Conservation (phyloP, 2,113 vertebrate genomes). For the Chrysochloris asiatica region DNA sequence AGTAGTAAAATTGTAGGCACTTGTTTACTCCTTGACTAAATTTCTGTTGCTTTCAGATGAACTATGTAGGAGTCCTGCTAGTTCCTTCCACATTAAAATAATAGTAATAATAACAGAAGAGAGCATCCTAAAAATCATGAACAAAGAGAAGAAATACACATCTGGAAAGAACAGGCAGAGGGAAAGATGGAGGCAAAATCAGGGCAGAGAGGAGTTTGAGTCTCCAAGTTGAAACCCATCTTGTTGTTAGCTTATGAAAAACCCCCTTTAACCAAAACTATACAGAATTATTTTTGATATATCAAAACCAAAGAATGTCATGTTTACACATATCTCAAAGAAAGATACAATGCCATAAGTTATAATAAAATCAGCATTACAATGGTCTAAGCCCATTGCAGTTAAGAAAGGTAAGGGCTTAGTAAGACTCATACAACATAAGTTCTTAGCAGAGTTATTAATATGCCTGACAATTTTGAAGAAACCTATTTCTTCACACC, state of each 20-base stretch:
- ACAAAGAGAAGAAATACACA: constrained; percentile 29
- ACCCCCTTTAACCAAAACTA: neutral
- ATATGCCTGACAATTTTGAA: neutral
- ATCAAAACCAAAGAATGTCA: neutral
- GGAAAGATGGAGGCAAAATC: neutral
- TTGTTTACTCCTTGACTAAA: constrained; percentile 52
- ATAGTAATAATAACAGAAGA: constrained; percentile 40
- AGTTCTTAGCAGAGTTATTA: neutral
- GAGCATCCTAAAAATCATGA: neutral
- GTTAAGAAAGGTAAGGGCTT: neutral
- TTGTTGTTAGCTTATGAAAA: neutral
- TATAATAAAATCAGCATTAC: neutral
- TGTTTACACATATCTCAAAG: neutral
- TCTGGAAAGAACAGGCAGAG: neutral
- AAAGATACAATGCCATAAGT: neutral
- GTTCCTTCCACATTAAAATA: constrained; percentile 46
- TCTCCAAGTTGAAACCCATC: too few relatives aligned
- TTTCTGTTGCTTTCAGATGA: constrained; percentile 57
- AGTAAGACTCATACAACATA: neutral
- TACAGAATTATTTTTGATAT: neutral
- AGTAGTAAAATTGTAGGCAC: constrained; percentile 46
- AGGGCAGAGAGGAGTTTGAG: neutral
- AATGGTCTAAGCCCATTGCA: neutral
- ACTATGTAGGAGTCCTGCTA: constrained; percentile 46
- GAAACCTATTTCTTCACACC: neutral